Evolutionary conservation across 1,140 invertebrate species (phyloP).

Genomic region (Muscidifurax raptorellus): DNA sequence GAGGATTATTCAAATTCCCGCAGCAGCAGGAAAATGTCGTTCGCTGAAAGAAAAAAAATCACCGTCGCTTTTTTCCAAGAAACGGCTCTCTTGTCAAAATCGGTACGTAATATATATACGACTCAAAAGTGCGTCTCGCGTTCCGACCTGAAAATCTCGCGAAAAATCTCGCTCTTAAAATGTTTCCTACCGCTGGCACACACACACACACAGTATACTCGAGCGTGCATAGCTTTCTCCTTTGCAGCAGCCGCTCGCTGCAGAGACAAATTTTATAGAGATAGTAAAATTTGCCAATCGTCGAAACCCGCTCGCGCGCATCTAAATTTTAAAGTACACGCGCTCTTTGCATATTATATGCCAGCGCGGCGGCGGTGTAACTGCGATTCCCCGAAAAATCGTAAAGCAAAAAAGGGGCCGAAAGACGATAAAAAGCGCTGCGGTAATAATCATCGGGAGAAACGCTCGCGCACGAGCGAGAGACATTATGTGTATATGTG

Average conservation of each 20-base stretch:
- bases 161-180: neutral
- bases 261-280: constrained; percentile 44
- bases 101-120: too few species aligned
- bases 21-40: neutral
- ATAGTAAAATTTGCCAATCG: constrained; percentile 42
- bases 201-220: too few species aligned
- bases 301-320: constrained; percentile 31
- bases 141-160: neutral
- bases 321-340: constrained; percentile 45
- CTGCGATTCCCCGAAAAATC: constrained; percentile 49
- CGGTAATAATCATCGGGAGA: constrained; percentile 31
- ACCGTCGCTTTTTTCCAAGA: neutral
- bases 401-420: constrained; percentile 46
- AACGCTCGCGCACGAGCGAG: neutral
- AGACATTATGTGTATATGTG: neutral
- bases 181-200: too few species aligned
- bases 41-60: neutral
- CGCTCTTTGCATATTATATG: constrained; percentile 35
- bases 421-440: constrained; percentile 42
- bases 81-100: neutral
- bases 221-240: constrained; percentile 15
- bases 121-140: neutral
- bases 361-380: neutral
- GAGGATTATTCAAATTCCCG: neutral
- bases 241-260: neutral